Percentiles rank a stretch among this genome's conserved stretches.
Evolutionary conservation across 2,797 vertebrate genomes (phyloP).

Genomic region (Parotocinclus haroldoi): DNA sequence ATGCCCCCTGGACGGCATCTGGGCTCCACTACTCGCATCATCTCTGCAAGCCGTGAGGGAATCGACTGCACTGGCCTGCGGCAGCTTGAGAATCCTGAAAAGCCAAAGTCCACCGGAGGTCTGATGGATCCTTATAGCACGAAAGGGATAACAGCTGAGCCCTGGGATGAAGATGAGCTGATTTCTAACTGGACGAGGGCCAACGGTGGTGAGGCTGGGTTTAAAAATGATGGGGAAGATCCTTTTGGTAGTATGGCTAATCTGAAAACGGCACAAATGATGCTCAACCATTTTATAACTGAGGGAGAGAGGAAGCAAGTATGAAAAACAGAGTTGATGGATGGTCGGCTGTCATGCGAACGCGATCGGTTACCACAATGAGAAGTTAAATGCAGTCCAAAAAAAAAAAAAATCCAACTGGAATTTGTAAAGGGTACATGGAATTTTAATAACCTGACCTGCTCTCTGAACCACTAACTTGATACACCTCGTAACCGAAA

Average conservation of each 20-base stretch:
- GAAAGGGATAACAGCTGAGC: slow-evolving; percentile 34
- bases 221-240: slow-evolving; percentile 26
- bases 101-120: slow-evolving; percentile 60
- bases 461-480: no score
- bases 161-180: slow-evolving; percentile 61
- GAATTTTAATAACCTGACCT: no score
- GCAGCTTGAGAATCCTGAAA: slow-evolving; percentile 51
- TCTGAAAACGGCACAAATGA: slow-evolving; percentile 64
- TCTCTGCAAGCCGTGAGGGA: slow-evolving; percentile 71
- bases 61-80: slow-evolving; percentile 53
- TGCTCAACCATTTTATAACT: slow-evolving; percentile 63
- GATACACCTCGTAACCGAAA: no score
- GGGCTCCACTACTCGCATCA: slow-evolving; percentile 61
- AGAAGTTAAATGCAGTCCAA: no score
- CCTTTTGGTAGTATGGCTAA: slow-evolving; percentile 40
- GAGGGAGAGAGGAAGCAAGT: slow-evolving; percentile 68
- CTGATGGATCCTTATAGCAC: slow-evolving; percentile 63
- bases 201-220: slow-evolving; percentile 36
- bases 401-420: no score
- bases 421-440: no score
- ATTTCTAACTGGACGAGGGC: slow-evolving; percentile 64
- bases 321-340: background rate
- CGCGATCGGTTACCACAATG: no score
- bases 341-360: background rate
- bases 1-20: slow-evolving; percentile 48